phyloP scores from a whole-genome alignment of 2,888 invertebrate genomes.

The Chesias legatella region DNA sequence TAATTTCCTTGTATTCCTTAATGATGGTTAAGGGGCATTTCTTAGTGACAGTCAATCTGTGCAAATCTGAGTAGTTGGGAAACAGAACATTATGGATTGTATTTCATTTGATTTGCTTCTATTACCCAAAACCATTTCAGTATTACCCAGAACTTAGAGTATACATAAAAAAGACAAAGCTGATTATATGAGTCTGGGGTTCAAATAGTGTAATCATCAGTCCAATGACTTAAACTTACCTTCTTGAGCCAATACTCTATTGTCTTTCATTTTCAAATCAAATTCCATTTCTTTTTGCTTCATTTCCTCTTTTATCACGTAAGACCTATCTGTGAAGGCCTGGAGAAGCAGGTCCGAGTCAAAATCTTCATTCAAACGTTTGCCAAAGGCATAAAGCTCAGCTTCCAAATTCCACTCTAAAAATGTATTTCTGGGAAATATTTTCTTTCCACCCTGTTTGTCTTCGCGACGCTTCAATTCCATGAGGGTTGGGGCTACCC shows the following conservation, averaged over 20 bases:
- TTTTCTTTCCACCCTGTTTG: slow-evolving; percentile 79
- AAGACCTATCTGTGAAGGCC: slow-evolving; percentile 91
- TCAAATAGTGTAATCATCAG: background rate
- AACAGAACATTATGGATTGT: too few species aligned
- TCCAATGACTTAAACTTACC: slow-evolving; percentile 54
- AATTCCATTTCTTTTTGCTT: slow-evolving; percentile 86
- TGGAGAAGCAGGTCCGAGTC: slow-evolving; percentile 83
- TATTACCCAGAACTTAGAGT: too few species aligned
- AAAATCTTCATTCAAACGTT: slow-evolving; percentile 91
- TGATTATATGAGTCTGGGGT: too few species aligned
- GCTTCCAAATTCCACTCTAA: slow-evolving; percentile 94
- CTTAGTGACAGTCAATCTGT: too few species aligned
- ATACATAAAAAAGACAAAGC: too few species aligned
- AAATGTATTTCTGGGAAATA: slow-evolving; percentile 79
- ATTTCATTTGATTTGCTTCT: too few species aligned
- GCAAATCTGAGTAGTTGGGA: too few species aligned
- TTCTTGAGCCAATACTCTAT: slow-evolving; percentile 83
- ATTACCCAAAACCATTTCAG: too few species aligned
- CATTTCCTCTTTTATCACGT: slow-evolving; percentile 85
- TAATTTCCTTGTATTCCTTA: too few species aligned
- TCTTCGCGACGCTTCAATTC: slow-evolving; percentile 81
- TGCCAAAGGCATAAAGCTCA: slow-evolving; percentile 93
- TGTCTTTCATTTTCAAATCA: slow-evolving; percentile 83
- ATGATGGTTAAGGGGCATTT: too few species aligned
- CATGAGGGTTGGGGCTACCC: slow-evolving; percentile 85